A percentile compares a stretch with the other conserved stretches of the same genome.
These are phyloP conservation scores for Cirrhinus mrigala DNA, from an alignment of 2,797 vertebrate genomes.

Conservation along the genomic window DNA sequence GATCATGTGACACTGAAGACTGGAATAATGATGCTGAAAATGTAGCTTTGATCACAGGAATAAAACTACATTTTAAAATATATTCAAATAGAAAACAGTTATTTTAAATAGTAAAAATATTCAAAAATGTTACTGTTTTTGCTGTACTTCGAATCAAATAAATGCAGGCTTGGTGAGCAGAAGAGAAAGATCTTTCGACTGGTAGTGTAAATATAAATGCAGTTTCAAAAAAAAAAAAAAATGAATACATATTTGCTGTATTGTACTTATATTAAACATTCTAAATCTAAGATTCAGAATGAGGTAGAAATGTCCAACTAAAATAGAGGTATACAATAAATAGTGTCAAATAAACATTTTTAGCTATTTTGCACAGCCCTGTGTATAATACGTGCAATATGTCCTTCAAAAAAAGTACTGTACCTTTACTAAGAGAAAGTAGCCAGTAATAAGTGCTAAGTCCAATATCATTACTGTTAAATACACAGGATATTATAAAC, in stretches of 20 bases:
- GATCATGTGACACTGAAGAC: too few species aligned
- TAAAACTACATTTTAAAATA: too few species aligned
- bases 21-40: too few species aligned
- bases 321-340: not conserved
- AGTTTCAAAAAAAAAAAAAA: not conserved
- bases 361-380: not conserved
- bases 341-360: not conserved
- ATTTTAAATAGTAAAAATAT: too few species aligned
- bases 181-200: too few species aligned
- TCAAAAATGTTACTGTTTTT: too few species aligned
- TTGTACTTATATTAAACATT: not conserved
- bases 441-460: not conserved
- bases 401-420: not conserved
- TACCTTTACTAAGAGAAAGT: not conserved
- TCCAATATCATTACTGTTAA: not conserved
- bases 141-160: too few species aligned
- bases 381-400: not conserved
- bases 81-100: too few species aligned
- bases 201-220: not conserved
- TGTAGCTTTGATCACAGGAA: too few species aligned
- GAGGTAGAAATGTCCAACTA: too few species aligned
- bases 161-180: too few species aligned
- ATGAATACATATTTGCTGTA: not conserved
- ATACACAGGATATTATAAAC: not conserved
- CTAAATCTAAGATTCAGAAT: not conserved